Percentiles rank a stretch among this genome's conserved stretches.
Evolutionary conservation across 2,113 vertebrate genomes (phyloP).

Genomic region (Epinephelus cyanopodus): DNA sequence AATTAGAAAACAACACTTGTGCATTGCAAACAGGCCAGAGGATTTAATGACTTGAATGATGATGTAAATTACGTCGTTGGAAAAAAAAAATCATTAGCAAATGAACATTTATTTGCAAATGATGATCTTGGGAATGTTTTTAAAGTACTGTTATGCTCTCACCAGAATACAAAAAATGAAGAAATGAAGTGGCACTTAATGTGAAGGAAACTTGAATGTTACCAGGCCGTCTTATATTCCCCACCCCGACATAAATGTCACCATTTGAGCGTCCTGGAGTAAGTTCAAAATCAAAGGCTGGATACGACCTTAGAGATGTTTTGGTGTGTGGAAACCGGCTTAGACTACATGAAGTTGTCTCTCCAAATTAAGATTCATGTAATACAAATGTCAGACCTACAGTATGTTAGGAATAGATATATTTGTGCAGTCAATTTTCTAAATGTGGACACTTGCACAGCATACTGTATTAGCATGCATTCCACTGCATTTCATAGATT

Average conservation of each 20-base stretch:
- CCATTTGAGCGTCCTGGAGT: conserved; percentile 62
- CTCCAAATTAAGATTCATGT: conserved; percentile 75
- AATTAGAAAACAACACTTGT: conserved; percentile 68
- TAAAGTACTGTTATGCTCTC: conserved; percentile 68
- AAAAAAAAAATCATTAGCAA: conserved; percentile 56
- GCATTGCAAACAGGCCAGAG: conserved; percentile 61
- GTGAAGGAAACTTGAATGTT: conserved; percentile 70
- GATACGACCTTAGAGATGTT: conserved; percentile 28
- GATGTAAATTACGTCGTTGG: conserved; percentile 61
- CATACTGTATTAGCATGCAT: conserved; percentile 82
- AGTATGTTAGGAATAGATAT: conserved; percentile 72
- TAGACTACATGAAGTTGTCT: conserved; percentile 48
- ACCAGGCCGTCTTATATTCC: conserved; percentile 49
- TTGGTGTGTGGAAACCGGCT: conserved; percentile 46
- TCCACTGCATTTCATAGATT: conserved; percentile 78
- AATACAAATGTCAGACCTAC: conserved; percentile 73
- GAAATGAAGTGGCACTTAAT: conserved; percentile 53
- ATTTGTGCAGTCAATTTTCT: conserved; percentile 74
- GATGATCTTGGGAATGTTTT: conserved; percentile 74
- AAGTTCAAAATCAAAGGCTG: conserved; percentile 45
- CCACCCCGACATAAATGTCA: conserved; percentile 48
- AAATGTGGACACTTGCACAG: conserved; percentile 78
- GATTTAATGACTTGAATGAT: conserved; percentile 70
- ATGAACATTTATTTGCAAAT: conserved; percentile 72
- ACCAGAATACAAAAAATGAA: conserved; percentile 40